These are phyloP conservation scores for Helicoverpa assulta DNA, from an alignment of 2,888 invertebrate genomes.

Conservation along the genomic window DNA sequence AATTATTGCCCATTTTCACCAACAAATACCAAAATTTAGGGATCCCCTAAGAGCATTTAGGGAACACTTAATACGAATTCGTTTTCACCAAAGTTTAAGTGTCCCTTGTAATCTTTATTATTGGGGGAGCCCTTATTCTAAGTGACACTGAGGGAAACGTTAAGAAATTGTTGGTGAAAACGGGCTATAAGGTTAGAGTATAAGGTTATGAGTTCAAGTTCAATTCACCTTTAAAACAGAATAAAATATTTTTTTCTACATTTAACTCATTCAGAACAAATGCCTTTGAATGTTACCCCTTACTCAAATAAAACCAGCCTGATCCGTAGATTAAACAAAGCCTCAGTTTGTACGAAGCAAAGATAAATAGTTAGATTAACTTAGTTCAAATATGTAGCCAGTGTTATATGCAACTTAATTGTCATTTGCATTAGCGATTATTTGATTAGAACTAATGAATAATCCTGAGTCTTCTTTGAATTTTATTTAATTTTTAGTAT, in stretches of 20 bases:
- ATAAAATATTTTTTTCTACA: not conserved
- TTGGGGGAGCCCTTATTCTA: too few species aligned
- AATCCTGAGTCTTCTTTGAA: not conserved
- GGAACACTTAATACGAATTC: too few species aligned
- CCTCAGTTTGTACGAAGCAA: slow-evolving; percentile 2
- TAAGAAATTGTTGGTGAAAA: too few species aligned
- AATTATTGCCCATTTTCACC: too few species aligned
- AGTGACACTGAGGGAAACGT: too few species aligned
- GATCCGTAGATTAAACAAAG: not conserved
- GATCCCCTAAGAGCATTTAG: too few species aligned
- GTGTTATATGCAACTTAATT: not conserved
- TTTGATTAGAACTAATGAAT: not conserved
- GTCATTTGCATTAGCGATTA: not conserved
- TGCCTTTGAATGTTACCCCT: not conserved
- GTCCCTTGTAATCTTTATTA: too few species aligned
- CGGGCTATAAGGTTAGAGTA: too few species aligned
- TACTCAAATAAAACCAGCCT: not conserved
- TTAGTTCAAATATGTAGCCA: not conserved
- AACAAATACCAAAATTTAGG: too few species aligned
- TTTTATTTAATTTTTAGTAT: not conserved
- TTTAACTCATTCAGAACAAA: not conserved
- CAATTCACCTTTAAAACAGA: too few species aligned
- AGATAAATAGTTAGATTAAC: slow-evolving; percentile 1
- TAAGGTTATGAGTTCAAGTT: too few species aligned
- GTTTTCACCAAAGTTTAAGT: too few species aligned